Evolutionary conservation across 2,113 vertebrate genomes (phyloP).

Genomic region (Xiphorhynchus elegans): DNA sequence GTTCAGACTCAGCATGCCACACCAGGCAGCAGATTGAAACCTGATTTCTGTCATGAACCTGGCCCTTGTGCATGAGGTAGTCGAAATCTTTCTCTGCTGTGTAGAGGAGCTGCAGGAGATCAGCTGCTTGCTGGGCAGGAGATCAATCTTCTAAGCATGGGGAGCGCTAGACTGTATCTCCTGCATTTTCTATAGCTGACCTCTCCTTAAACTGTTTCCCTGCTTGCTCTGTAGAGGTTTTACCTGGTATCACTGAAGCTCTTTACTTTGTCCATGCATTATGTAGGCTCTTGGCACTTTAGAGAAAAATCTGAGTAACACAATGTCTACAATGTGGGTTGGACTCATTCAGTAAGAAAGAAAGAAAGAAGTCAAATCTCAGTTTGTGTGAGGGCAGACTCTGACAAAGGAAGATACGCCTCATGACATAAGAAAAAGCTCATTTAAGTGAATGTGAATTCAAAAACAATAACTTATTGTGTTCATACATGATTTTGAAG

Average conservation of each 20-base stretch:
- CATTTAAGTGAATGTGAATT: background rate
- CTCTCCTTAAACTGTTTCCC: rapidly evolving
- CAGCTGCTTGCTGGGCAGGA: rapidly evolving
- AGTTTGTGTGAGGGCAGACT: background rate
- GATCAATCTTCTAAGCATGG: background rate
- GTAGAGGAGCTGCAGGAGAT: background rate
- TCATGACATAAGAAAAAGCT: background rate
- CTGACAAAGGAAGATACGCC: background rate
- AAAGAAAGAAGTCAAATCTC: background rate
- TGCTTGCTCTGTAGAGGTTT: background rate
- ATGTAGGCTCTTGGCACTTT: no score
- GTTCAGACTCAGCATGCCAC: background rate
- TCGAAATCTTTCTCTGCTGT: background rate
- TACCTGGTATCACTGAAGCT: background rate
- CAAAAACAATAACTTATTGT: background rate
- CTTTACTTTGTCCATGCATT: background rate
- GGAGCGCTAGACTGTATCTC: background rate
- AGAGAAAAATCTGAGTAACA: background rate
- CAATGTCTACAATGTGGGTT: rapidly evolving
- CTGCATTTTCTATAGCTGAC: background rate
- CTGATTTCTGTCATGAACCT: background rate
- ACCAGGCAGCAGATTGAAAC: background rate
- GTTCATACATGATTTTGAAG: background rate
- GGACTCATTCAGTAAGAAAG: background rate
- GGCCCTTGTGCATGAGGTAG: rapidly evolving